These are phyloP conservation scores for Orius insidiosus DNA, from an alignment of 1,140 invertebrate genomes.

Conservation along the genomic window DNA sequence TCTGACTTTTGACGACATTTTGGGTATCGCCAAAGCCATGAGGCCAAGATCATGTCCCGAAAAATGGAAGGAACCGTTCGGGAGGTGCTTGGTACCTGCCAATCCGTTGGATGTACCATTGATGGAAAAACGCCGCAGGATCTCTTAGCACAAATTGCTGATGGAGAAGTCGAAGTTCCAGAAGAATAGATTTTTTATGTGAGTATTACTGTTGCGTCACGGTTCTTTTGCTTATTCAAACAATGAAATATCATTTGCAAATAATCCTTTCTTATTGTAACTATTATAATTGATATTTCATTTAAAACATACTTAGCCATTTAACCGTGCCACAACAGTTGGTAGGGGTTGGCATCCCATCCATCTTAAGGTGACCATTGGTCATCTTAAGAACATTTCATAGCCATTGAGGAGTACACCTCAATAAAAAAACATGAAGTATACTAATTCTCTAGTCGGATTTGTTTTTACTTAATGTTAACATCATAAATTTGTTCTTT, in stretches of 20 bases:
- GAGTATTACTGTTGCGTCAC: constrained; percentile 15
- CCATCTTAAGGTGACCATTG: constrained; percentile 22
- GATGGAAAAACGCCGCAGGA: constrained; percentile 84
- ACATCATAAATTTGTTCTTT: too few relatives aligned
- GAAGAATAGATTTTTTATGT: constrained; percentile 45
- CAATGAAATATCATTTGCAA: neutral
- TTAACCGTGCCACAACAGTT: constrained; percentile 17
- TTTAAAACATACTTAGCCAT: too few relatives aligned
- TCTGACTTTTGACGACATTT: constrained; percentile 80
- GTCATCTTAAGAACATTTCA: neutral
- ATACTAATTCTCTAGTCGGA: too few relatives aligned
- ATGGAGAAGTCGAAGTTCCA: constrained; percentile 67
- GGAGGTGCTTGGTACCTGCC: constrained; percentile 83
- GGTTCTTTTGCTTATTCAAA: constrained; percentile 2
- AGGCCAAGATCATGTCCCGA: constrained; percentile 81
- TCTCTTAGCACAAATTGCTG: constrained; percentile 82
- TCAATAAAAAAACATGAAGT: constrained; percentile 28
- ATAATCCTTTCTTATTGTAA: too few relatives aligned
- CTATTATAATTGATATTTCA: too few relatives aligned
- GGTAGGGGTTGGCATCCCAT: constrained; percentile 45
- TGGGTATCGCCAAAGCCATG: constrained; percentile 83
- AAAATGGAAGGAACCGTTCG: constrained; percentile 80
- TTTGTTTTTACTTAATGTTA: too few relatives aligned
- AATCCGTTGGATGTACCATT: constrained; percentile 76
- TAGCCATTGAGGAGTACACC: constrained; percentile 32